Base-by-base conservation (phyloP, 2,113 vertebrate genomes). In the Chelonoidis abingdonii region DNA sequence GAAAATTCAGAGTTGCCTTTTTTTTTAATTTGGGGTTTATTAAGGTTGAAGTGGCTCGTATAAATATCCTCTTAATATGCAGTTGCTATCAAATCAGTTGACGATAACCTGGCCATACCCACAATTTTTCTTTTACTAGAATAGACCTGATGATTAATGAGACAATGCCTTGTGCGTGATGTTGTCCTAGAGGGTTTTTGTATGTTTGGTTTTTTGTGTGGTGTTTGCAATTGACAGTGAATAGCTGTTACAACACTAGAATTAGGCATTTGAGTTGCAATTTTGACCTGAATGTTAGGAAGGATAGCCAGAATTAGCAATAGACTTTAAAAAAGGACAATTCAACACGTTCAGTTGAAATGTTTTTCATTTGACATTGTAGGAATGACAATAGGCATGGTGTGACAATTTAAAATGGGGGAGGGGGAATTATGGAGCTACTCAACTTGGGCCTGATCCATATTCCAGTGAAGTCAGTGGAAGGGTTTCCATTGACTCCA, bases 1-100 rank as follows among this genome's bases (percentile, higher is more conserved):
- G 96, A 98, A 98, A 98, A 97, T 97, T 97, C 97, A 97, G 95
- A 96, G 87, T 87, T 93, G 83, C 82, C 76, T 89, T 87, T 88
- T 81, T 54, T 69, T 56, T 52, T 22, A 8, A 19, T 54, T 75
- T 82, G 50, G 29, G 69, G 93, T 96, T 97, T 93, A 95, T 96
- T 95, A 94, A 93, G 75, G 84, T 59, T 97, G 97, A 96, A 97
- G 86, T 87, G 81, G 81, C 41, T 89, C 95, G 95, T 91, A 3
- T 22, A 97, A 97, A 85, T 24, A 38, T 82, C 90, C 93, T 93
- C 84, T 93, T 84, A 88, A 86, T 79, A 84, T 84, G 83, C 59
- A 44, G 8, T 35, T 59, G 41, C 54, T 94, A 81, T 69, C 90
- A 88, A 96, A 95, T 93, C 84, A 89, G 83, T 62, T 93, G 62